Percentiles rank a stretch among this genome's conserved stretches.
Evolutionary conservation across 2,888 invertebrate genomes (phyloP).

Genomic region (Stenchaetothrips biformis): DNA sequence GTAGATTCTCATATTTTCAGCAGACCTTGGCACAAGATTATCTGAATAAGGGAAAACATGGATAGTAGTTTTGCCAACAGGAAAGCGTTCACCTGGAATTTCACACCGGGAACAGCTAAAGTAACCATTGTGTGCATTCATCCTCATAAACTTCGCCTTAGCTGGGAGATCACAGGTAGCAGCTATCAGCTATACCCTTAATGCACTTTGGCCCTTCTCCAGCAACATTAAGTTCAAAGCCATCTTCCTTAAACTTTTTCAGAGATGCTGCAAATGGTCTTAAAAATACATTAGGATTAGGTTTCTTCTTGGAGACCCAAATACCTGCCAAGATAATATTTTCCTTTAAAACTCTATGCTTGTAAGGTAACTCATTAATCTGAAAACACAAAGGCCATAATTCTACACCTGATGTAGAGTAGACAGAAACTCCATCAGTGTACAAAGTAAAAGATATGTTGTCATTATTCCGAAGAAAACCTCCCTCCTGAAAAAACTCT

Average conservation of each 20-base stretch:
- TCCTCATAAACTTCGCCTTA: conserved; percentile 16
- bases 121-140: conserved; percentile 25
- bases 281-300: conserved; percentile 26
- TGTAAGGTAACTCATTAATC: conserved; percentile 29
- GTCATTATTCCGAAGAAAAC: conserved; percentile 14
- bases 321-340: conserved; percentile 30
- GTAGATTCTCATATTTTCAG: neutral
- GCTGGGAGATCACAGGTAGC: conserved; percentile 30
- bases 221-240: neutral
- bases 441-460: conserved; percentile 30
- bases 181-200: neutral
- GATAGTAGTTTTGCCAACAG: neutral
- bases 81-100: neutral
- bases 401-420: conserved; percentile 27
- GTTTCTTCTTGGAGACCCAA: conserved; percentile 25
- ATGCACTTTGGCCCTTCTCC: neutral
- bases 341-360: conserved; percentile 14
- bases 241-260: neutral
- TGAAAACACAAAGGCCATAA: conserved; percentile 30
- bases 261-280: neutral
- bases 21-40: neutral
- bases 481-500: conserved; percentile 2
- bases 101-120: conserved; percentile 26
- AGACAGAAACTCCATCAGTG: conserved; percentile 31
- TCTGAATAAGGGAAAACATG: neutral